Evolutionary conservation across 2,888 invertebrate species (phyloP).

Genomic region (Troides aeacus): DNA sequence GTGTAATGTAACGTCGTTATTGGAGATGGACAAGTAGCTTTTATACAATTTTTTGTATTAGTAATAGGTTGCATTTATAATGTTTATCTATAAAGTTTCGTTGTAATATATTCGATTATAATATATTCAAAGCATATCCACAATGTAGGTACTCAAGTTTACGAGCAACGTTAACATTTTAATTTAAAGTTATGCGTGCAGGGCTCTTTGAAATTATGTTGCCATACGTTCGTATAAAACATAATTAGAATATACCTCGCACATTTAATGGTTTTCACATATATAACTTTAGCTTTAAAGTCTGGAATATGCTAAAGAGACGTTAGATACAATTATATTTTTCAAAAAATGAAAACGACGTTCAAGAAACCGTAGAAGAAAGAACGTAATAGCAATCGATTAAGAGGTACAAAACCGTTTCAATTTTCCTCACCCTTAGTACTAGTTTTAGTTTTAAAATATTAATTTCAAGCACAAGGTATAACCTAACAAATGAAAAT

Average conservation of each 20-base stretch:
- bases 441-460: no score
- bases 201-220: slow-evolving; percentile 12
- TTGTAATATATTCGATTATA: slow-evolving; percentile 4
- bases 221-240: slow-evolving; percentile 11
- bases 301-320: neutral
- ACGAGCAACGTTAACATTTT: slow-evolving; percentile 25
- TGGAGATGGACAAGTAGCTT: no score
- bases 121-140: slow-evolving; percentile 7
- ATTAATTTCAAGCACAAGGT: no score
- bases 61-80: neutral
- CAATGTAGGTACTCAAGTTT: slow-evolving; percentile 11
- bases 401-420: no score
- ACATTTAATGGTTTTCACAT: neutral
- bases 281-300: neutral
- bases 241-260: slow-evolving; percentile 11
- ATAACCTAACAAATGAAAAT: no score
- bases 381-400: no score
- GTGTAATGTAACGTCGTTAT: neutral
- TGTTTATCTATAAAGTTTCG: neutral
- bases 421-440: no score
- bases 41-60: no score
- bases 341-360: no score
- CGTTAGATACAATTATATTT: neutral
- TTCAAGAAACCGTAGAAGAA: no score
- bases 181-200: slow-evolving; percentile 25